Base-by-base conservation (phyloP, 2,888 invertebrate species). In the Drosophila mayaguana region DNA sequence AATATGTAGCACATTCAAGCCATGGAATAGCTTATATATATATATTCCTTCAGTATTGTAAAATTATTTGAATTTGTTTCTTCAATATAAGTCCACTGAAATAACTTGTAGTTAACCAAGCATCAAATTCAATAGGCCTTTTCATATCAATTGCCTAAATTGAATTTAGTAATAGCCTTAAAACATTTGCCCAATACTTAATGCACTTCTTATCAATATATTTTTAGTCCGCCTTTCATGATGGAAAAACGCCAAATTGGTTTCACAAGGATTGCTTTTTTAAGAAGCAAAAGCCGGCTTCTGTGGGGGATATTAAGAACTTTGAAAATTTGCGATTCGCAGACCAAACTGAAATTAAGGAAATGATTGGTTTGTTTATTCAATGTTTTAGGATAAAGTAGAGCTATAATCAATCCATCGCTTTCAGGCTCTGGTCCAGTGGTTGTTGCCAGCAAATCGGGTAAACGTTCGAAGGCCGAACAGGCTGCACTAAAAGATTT, bases 251-350 rank as follows among this genome's bases (percentile, higher is more conserved):
- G 81, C 95, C 97, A 0, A 95, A 96, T 85, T 99, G 98, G 98
- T 97, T 96, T 91, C 98, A 99, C 93, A 94, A 95, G 69, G 93
- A 94, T 1, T 99, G 99, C 91, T 98, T 99, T 92, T 98, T 98
- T 91, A 93, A 93, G 20, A 96, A 97, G 90, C 96, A 97, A 81
- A 94, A 96, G 3, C 97, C 97, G 0, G 94, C 94, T 65, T 94
- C 95, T 28, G 94, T 94, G 0, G 95, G 95, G 36, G 98, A 98
- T 72, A 96, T 99, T 83, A 96, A 94, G 16, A 95, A 97, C 89
- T 97, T 95, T 90, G 96, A 96, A 90, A 95, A 95, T 72, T 93
- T 99, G 32, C 95, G 96, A 72, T 95, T 95, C 94, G 95, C 95
- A 45, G 98, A 99, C 93, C 98, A 99, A 92, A 94, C 97, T 81